Conservation (phyloP, 2,113 vertebrate genomes). For the Tenebrosternarchus preto region DNA sequence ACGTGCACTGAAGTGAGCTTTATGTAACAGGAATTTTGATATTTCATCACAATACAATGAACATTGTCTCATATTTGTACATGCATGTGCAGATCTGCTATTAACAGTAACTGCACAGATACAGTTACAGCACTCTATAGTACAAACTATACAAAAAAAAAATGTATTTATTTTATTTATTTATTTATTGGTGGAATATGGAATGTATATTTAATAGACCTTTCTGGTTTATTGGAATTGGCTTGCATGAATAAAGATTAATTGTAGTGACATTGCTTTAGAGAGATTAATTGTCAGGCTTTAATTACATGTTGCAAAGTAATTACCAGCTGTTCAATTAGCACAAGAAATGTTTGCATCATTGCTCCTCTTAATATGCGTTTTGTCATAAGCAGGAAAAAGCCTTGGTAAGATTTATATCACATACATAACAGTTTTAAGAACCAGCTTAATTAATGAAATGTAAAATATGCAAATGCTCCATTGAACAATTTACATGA, state of each 20-base stretch:
- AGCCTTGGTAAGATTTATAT: background rate
- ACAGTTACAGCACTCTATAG: background rate
- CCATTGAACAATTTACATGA: no score
- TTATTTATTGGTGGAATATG: background rate
- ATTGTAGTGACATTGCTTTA: slow-evolving; percentile 30
- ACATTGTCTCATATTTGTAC: background rate
- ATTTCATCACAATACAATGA: background rate
- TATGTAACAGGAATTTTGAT: slow-evolving; percentile 17
- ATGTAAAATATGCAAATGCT: background rate
- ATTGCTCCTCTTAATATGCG: slow-evolving; percentile 23
- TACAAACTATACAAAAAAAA: no score
- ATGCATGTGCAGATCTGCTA: background rate
- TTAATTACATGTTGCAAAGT: slow-evolving; percentile 48
- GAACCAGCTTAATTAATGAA: background rate
- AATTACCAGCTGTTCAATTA: slow-evolving; percentile 45
- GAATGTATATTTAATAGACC: background rate
- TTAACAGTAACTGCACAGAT: background rate
- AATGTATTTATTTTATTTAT: background rate
- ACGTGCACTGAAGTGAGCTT: slow-evolving; percentile 5
- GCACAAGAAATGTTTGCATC: slow-evolving; percentile 31
- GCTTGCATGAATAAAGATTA: slow-evolving; percentile 39
- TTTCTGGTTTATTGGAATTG: slow-evolving; percentile 5
- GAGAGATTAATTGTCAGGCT: slow-evolving; percentile 45
- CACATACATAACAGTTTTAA: background rate
- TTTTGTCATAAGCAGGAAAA: slow-evolving; percentile 9